Evolutionary conservation across 2,797 vertebrate genomes (phyloP).

Genomic region (Triplophysa yarkandensis): DNA sequence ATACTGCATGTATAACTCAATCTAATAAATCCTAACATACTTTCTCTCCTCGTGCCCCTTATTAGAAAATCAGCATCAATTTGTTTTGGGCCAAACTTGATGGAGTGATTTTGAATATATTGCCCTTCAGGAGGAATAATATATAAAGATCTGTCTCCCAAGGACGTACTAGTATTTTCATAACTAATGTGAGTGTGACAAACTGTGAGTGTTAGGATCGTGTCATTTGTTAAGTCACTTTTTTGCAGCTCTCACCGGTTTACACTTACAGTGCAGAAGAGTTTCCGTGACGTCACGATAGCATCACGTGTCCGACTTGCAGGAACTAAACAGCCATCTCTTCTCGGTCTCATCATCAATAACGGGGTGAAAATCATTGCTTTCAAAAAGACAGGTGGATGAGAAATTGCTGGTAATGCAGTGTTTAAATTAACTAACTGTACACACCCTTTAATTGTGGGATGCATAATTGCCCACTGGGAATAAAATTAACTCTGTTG

Average conservation of each 20-base stretch:
- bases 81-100: slow-evolving; percentile 72
- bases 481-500: slow-evolving; percentile 97
- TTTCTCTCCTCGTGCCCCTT: slow-evolving; percentile 52
- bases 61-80: slow-evolving; percentile 73
- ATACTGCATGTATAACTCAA: slow-evolving; percentile 17
- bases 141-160: slow-evolving; percentile 69
- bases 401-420: slow-evolving; percentile 85
- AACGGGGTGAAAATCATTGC: slow-evolving; percentile 63
- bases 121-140: slow-evolving; percentile 76
- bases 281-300: slow-evolving; percentile 41
- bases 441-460: slow-evolving; percentile 98
- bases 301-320: not conserved
- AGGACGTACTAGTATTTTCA: slow-evolving; percentile 77
- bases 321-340: slow-evolving; percentile 62
- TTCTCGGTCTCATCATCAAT: slow-evolving; percentile 63
- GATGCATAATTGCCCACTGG: slow-evolving; percentile 99
- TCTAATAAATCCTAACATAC: slow-evolving; percentile 31
- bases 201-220: slow-evolving; percentile 75
- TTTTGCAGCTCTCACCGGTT: slow-evolving; percentile 54
- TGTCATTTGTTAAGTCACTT: slow-evolving; percentile 77
- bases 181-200: slow-evolving; percentile 81
- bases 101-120: slow-evolving; percentile 75
- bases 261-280: slow-evolving; percentile 53
- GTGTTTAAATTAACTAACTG: slow-evolving; percentile 99
- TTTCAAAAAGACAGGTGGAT: slow-evolving; percentile 59